Evolutionary conservation across 2,797 vertebrate genomes (phyloP).

Genomic region (Choloepus didactylus): DNA sequence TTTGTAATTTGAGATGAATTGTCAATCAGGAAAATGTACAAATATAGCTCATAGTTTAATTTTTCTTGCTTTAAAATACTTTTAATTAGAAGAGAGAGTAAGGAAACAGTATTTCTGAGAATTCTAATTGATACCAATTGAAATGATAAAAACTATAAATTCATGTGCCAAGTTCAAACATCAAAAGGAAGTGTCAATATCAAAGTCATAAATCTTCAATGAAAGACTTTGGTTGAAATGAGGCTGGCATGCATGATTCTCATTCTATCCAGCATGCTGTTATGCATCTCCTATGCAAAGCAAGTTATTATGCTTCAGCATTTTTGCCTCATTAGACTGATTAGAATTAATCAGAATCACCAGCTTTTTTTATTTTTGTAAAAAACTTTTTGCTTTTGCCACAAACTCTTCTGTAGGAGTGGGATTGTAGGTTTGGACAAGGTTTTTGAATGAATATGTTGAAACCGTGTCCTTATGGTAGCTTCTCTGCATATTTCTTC

Average conservation of each 20-base stretch:
- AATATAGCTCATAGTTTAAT: background rate
- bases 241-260: background rate
- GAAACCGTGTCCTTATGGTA: background rate
- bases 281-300: background rate
- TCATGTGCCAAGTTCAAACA: background rate
- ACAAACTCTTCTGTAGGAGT: background rate
- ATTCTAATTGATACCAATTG: background rate
- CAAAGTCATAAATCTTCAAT: background rate
- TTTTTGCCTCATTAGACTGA: background rate
- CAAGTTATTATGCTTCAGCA: background rate
- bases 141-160: background rate
- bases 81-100: constrained; percentile 37
- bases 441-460: constrained; percentile 23
- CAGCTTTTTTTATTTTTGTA: background rate
- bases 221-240: background rate
- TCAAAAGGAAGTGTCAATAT: constrained; percentile 5
- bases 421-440: background rate
- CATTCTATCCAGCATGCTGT: background rate
- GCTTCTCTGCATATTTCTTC: background rate
- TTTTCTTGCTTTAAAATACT: constrained; percentile 29
- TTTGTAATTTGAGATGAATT: background rate
- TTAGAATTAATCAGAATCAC: background rate
- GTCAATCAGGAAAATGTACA: background rate
- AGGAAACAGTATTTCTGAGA: background rate
- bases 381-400: background rate